Evolutionary conservation across 1,140 invertebrate genomes (phyloP).

Genomic region (Subanguina moxae): DNA sequence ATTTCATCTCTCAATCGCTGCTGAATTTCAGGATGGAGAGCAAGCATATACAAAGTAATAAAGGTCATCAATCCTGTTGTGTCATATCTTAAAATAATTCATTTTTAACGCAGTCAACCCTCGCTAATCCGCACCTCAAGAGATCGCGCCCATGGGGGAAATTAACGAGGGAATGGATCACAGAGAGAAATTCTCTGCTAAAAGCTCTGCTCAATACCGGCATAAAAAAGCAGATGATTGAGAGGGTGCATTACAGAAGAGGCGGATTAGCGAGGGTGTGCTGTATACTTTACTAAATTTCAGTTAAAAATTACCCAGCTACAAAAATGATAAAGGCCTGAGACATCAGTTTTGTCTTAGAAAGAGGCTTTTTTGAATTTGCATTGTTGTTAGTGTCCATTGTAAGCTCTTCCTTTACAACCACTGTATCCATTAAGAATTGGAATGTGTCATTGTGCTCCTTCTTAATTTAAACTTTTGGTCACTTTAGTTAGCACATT

Average conservation of each 20-base stretch:
- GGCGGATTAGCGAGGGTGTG: too few relatives aligned
- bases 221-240: too few relatives aligned
- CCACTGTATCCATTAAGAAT: conserved; percentile 1
- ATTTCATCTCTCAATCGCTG: neutral
- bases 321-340: conserved; percentile 3
- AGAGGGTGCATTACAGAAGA: too few relatives aligned
- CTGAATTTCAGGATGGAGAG: neutral
- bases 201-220: neutral
- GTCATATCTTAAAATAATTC: conserved; percentile 3
- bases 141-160: neutral
- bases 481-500: too few relatives aligned
- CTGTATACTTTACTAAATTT: neutral
- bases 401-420: neutral
- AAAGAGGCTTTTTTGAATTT: neutral
- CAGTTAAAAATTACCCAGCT: conserved; percentile 2
- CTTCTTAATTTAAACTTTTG: neutral
- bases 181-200: neutral
- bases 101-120: neutral
- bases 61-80: neutral
- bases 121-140: neutral
- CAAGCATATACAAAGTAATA: neutral
- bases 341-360: neutral
- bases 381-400: neutral
- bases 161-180: neutral
- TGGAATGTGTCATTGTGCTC: conserved; percentile 6